These are phyloP conservation scores for Penaeus indicus DNA, from an alignment of 1,140 invertebrate genomes.

Conservation along the genomic window DNA sequence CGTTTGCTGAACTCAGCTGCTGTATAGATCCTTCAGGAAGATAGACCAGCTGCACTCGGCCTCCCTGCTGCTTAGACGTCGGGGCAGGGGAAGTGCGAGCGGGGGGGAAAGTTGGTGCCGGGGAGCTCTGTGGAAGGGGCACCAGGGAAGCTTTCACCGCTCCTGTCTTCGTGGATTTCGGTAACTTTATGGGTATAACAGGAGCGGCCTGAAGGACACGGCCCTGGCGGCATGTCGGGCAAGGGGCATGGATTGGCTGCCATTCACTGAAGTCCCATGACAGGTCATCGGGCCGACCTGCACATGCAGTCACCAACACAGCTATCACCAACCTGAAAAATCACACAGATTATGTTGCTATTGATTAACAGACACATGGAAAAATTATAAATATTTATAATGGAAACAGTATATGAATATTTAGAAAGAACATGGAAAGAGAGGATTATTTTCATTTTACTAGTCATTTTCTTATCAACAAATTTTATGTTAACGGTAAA, in stretches of 20 bases:
- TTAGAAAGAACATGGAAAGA: no score
- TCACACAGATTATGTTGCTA: not conserved
- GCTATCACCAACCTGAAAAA: slow-evolving; percentile 39
- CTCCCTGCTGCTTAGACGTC: not conserved
- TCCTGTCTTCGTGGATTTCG: not conserved
- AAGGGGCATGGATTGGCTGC: slow-evolving; percentile 43
- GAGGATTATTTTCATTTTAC: no score
- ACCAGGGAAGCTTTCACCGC: not conserved
- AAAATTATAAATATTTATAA: no score
- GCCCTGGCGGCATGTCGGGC: slow-evolving; percentile 34
- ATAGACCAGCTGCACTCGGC: slow-evolving; percentile 48
- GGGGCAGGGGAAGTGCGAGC: not conserved
- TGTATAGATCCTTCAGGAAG: slow-evolving; percentile 51
- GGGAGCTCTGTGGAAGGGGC: not conserved
- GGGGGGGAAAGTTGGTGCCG: not conserved
- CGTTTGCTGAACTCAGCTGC: slow-evolving; percentile 33
- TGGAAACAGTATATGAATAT: no score
- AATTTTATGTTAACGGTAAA: no score
- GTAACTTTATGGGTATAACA: not conserved
- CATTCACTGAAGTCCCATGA: slow-evolving; percentile 58
- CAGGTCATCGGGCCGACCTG: not conserved
- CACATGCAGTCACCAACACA: not conserved
- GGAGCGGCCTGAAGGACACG: slow-evolving; percentile 18
- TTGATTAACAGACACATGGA: not conserved
- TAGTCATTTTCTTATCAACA: no score